phyloP scores from a whole-genome alignment of 1,140 invertebrate species.

The Antheraea mylitta region DNA sequence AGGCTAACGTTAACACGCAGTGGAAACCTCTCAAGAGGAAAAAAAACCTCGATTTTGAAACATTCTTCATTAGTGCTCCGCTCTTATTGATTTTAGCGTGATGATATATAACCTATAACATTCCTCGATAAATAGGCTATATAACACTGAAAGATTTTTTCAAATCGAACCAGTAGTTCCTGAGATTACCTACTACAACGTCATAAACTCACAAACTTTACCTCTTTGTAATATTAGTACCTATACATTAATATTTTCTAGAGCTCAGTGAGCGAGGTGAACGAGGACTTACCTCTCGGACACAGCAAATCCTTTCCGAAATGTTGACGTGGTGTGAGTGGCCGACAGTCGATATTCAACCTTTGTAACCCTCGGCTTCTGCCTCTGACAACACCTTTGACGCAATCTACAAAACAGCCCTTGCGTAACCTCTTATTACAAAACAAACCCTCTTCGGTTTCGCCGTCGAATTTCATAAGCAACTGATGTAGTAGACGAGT shows the following conservation, averaged over 20 bases:
- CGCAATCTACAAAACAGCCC: constrained; percentile 46
- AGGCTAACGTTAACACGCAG: too few species aligned
- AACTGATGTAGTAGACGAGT: neutral
- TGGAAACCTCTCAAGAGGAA: too few species aligned
- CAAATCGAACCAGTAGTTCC: too few species aligned
- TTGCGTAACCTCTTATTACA: constrained; percentile 51
- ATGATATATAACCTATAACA: too few species aligned
- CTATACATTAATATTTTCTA: neutral
- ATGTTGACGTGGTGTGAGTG: constrained; percentile 39
- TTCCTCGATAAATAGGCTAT: too few species aligned
- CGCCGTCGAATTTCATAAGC: constrained; percentile 45
- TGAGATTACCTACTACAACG: too few species aligned
- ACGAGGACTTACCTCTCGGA: constrained; percentile 28
- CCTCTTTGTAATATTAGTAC: too few species aligned
- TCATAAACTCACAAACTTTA: too few species aligned
- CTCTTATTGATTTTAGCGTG: too few species aligned
- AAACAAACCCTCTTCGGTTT: constrained; percentile 28
- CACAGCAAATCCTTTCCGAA: constrained; percentile 63
- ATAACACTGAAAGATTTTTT: too few species aligned
- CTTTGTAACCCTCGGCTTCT: constrained; percentile 57
- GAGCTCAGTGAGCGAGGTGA: constrained; percentile 14
- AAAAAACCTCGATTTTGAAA: too few species aligned
- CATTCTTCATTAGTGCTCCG: too few species aligned
- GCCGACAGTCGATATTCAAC: constrained; percentile 28
- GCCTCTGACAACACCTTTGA: constrained; percentile 61